Evolutionary conservation across 2,888 invertebrate genomes (phyloP).

Genomic region (Atethmia centrago): DNA sequence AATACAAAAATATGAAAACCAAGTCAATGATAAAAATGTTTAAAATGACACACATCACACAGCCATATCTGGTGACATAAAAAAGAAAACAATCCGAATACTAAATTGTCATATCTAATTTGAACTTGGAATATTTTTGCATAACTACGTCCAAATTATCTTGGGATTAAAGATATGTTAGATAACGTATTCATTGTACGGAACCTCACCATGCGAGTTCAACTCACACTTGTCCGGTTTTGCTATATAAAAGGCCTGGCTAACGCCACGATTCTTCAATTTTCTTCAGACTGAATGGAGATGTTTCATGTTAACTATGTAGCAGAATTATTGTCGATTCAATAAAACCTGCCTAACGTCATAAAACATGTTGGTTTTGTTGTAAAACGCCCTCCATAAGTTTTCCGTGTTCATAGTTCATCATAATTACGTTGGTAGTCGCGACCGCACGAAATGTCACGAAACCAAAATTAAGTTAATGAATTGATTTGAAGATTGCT

Average conservation of each 20-base stretch:
- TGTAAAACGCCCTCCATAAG: slow-evolving; percentile 30
- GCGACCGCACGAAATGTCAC: slow-evolving; percentile 48
- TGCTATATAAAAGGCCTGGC: not conserved
- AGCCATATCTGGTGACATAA: too few relatives aligned
- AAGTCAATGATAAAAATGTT: too few relatives aligned
- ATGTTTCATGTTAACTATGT: not conserved
- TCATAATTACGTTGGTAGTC: slow-evolving; percentile 43
- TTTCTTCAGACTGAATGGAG: not conserved
- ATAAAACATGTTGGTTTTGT: slow-evolving; percentile 11
- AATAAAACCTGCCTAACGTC: not conserved
- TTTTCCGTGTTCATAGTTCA: slow-evolving; percentile 49
- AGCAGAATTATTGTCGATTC: not conserved
- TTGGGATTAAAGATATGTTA: too few relatives aligned
- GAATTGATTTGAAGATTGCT: slow-evolving; percentile 50
- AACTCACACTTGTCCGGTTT: too few relatives aligned
- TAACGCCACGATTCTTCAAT: not conserved
- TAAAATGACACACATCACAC: too few relatives aligned
- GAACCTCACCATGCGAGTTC: too few relatives aligned
- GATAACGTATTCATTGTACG: too few relatives aligned
- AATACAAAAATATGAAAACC: too few relatives aligned
- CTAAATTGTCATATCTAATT: too few relatives aligned
- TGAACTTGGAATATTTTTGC: too few relatives aligned
- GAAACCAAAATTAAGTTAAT: slow-evolving; percentile 46
- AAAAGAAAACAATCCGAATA: too few relatives aligned
- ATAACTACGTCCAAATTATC: too few relatives aligned